Evolutionary conservation across 2,888 invertebrate species (phyloP), one percentile per base, ranked within the genome.

Genomic region (Thumatha senex): DNA sequence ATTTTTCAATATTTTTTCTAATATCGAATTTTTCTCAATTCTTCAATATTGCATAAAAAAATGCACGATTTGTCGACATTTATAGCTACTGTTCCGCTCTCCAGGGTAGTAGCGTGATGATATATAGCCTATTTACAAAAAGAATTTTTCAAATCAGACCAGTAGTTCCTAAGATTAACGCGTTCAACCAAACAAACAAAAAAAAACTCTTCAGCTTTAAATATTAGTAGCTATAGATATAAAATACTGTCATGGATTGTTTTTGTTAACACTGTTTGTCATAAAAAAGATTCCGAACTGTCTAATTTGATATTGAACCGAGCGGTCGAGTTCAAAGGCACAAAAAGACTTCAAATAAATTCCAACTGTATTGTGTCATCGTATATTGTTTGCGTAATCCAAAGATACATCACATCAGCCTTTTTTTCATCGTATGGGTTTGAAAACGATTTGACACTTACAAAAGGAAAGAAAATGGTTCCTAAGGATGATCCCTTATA

Each of bases 401-500:
- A 29, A 3, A 39, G 35, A 14, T 46, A 31, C 40, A 46, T 51
- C 33, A 41, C 45, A 46, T 41, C 18, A 13, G 40, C 31, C 46
- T 15, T 33, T n/a, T 36, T 46, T 39, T 51, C 35, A 48, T 48
- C 34, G 12, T 24, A 24, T 13, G 12, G 18, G 15, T 61, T 56
- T 45, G 13, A 49, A 40, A 30, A n/a, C 30, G 24, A 50, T 39
- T 41, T 34, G 55, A 61, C 13, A 44, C 30, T 49, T 51, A 49
- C 45, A 49, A 60, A 46, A 12, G 42, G 15, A 47, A 49, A 11
- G 31, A 18, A 24, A 40, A 29, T 48, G 51, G 54, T 49, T 33
- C 41, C 39, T n/a, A 41, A 42, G 38, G 53, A 64, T 51, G 12
- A 50, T 54, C 44, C 11, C 30, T 39, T 38, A 52, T 45, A 61